Evolutionary conservation across 1,140 invertebrate genomes (phyloP), one percentile per base, ranked within the genome.

Genomic region (Protaetia brevitarsis): DNA sequence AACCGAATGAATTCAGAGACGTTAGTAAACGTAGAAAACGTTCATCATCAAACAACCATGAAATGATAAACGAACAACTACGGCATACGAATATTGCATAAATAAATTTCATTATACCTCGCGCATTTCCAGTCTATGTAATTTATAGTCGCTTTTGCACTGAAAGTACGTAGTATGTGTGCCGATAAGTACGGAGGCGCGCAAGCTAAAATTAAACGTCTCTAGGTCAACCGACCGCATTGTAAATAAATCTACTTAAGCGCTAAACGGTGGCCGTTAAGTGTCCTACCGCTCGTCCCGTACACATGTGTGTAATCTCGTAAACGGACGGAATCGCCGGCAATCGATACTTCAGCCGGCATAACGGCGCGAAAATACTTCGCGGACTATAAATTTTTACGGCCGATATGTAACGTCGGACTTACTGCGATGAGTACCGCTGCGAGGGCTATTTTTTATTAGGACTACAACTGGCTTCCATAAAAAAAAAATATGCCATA

Each of bases 191-290:
- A 37, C 16, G 16, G 26, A 51, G 19, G 19, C 41, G 41, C 10
- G 21, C n/a, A n/a, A n/a, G n/a, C 41, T 51, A 51, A 51, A 51
- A 51, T 51, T 51, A 51, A 51, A 19, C 41, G 41, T 19, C 41
- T 51, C 41, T 51, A 23, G 41, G 41, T 23, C 19, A 23, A 51
- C 13, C 19, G 13, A 16, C 10, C 6, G 41, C 41, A 51, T 51
- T 51, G 41, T 19, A 23, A 51, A 51, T 51, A 51, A 51, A 51
- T 51, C 41, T 51, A 51, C 41, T 51, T 51, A 51, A 51, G 19
- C 19, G 41, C 26, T 51, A 51, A 51, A 51, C 41, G 11, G 41
- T 51, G 41, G 41, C 41, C 41, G 41, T 19, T 19, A 51, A 51
- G 19, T 51, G 41, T 23, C 41, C 7, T 51, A 51, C 19, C n/a